Percentiles rank a stretch among this genome's conserved stretches.
phyloP scores from a whole-genome alignment of 1,140 invertebrate genomes.

The Lanistes nyassanus region DNA sequence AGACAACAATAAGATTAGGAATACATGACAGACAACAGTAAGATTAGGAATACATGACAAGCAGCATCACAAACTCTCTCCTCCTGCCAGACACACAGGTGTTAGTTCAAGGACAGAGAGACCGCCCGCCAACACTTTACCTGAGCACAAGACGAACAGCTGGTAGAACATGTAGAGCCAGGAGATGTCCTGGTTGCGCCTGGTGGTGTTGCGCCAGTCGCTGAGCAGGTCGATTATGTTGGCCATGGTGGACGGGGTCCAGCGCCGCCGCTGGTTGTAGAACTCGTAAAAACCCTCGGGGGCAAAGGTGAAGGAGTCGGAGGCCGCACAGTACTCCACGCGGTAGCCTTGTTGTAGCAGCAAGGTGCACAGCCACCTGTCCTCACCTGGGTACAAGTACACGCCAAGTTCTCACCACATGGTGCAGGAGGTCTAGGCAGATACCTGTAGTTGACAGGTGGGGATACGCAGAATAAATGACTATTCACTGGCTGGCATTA shows the following conservation, averaged over 20 bases:
- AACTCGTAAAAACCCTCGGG: constrained; percentile 70
- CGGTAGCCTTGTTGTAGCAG: constrained; percentile 73
- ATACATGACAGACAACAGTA: no score
- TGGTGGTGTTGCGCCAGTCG: constrained; percentile 69
- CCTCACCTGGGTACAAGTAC: constrained; percentile 68
- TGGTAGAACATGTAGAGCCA: constrained; percentile 71
- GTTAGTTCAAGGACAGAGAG: no score
- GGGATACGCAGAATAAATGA: background rate
- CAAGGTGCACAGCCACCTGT: constrained; percentile 75
- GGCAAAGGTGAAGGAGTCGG: constrained; percentile 73
- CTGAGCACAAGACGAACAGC: constrained; percentile 66
- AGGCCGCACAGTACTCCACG: constrained; percentile 75
- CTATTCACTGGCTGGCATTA: background rate
- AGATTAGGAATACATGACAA: no score
- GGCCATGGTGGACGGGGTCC: constrained; percentile 76
- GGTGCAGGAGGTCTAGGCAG: background rate
- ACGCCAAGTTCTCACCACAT: background rate
- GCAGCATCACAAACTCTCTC: no score
- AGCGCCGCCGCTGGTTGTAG: constrained; percentile 71
- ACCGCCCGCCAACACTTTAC: no score
- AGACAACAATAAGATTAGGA: no score
- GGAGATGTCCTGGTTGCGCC: constrained; percentile 73
- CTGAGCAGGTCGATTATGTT: constrained; percentile 74
- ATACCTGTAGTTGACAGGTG: background rate
- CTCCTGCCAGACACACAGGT: no score